Evolutionary conservation across 1,140 invertebrate genomes (phyloP).

Genomic region (Zaprionus lachaisei): DNA sequence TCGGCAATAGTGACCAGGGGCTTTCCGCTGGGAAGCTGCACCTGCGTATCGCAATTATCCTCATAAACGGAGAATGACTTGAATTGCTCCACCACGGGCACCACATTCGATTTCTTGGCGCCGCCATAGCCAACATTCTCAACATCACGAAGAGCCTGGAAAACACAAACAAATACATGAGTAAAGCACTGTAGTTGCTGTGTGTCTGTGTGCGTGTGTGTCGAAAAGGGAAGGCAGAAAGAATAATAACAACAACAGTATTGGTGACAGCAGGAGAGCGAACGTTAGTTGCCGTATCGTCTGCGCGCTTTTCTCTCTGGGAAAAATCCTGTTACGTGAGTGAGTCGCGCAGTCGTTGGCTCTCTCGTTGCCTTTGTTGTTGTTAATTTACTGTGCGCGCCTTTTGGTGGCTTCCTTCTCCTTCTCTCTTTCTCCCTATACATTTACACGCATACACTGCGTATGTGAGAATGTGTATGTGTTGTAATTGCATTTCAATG

Average conservation of each 20-base stretch:
- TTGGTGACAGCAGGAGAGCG: slow-evolving; percentile 29
- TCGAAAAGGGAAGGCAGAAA: slow-evolving; percentile 11
- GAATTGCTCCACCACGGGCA: slow-evolving; percentile 87
- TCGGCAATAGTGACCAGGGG: slow-evolving; percentile 30
- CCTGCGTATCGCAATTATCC: slow-evolving; percentile 85
- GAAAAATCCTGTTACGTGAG: slow-evolving; percentile 68
- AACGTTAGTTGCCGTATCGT: slow-evolving; percentile 13
- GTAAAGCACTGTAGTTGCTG: slow-evolving; percentile 13
- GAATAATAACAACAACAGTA: slow-evolving; percentile 10
- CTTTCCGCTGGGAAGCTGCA: slow-evolving; percentile 18
- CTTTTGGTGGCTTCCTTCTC: slow-evolving; percentile 61
- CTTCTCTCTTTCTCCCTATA: slow-evolving; percentile 8
- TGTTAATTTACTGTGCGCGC: slow-evolving; percentile 59
- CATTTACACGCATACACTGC: not conserved
- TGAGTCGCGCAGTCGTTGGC: slow-evolving; percentile 23
- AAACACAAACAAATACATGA: slow-evolving; percentile 16
- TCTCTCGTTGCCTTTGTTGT: slow-evolving; percentile 28
- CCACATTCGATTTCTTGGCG: slow-evolving; percentile 71
- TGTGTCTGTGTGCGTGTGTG: slow-evolving; percentile 15
- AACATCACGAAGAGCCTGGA: slow-evolving; percentile 65
- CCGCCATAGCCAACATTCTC: slow-evolving; percentile 52
- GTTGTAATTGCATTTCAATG: slow-evolving; percentile 62
- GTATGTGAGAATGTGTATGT: slow-evolving; percentile 43
- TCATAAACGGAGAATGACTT: slow-evolving; percentile 90
- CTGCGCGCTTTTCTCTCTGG: slow-evolving; percentile 26